Base-by-base conservation (phyloP, 2,113 vertebrate species). In the Toxostoma redivivum region DNA sequence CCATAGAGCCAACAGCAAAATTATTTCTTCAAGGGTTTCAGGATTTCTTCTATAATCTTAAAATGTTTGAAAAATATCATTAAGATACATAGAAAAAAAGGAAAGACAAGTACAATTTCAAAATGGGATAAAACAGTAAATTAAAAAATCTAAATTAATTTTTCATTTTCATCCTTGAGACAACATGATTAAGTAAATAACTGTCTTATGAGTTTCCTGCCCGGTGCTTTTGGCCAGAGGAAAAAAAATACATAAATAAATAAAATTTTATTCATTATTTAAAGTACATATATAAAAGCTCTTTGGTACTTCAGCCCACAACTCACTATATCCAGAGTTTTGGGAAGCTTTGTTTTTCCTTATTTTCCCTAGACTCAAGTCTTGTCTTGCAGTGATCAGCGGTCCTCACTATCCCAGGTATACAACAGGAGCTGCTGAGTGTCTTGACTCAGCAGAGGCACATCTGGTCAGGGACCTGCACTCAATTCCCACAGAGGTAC, bases 101-200 rank as follows among this genome's bases (percentile, higher is more conserved):
- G 11, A 74, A 95, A 91, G 65, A 86, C 11, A 95, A 92, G 88
- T 54, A 87, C 3, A 57, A 35, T 72, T 80, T 79, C 40, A 79
- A 94, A 93, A 72, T 23, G 38, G 71, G 65, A 78, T 74, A 70
- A 93, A 93, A 86, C 20, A 81, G 80, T 79, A 83, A 61, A 73
- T 76, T 48, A 90, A 70, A 60, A 74, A 77, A 45, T 84, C 44
- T 51, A 91, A 94, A 94, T 80, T 62, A 62, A 40, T 78, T 85
- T 96, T 97, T 91, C 64, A 74, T 53, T 54, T 95, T 85, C 80
- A 84, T 67, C 83, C 91, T 50, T 95, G 80, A 94, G 86, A 90
- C 35, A 87, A 91, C 35, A 70, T 13, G 35, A 88, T 50, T 87
- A 82, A 91, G 61, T 85, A 91, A 95, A 95, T 62, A 91, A 45